Evolutionary conservation across 2,888 invertebrate genomes (phyloP).

Genomic region (Drosophila meridionalis): DNA sequence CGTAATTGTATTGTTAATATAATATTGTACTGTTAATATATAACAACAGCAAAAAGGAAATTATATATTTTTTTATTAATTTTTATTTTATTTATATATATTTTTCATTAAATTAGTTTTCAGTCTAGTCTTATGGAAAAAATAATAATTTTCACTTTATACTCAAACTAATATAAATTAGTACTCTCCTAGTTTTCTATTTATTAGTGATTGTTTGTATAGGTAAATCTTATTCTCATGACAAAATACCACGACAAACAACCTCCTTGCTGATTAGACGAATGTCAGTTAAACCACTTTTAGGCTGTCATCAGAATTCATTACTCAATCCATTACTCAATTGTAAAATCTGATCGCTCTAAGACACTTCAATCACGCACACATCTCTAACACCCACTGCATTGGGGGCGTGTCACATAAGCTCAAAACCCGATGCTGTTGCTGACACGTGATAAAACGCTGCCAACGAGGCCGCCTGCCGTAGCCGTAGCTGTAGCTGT

Average conservation of each 20-base stretch:
- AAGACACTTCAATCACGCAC: constrained; percentile 30
- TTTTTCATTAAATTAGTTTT: no score
- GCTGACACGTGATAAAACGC: constrained; percentile 80
- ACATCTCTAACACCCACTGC: constrained; percentile 40
- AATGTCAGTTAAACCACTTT: neutral
- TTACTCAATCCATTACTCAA: neutral
- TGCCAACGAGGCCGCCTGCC: constrained; percentile 53
- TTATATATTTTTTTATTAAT: no score
- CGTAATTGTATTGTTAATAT: no score
- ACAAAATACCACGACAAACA: neutral
- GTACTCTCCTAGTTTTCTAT: neutral
- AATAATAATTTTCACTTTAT: neutral
- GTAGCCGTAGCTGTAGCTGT: constrained; percentile 15
- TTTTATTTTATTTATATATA: no score
- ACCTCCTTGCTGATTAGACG: neutral
- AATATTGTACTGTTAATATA: no score
- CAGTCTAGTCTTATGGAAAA: no score
- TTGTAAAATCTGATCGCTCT: neutral
- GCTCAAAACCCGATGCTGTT: constrained; percentile 72
- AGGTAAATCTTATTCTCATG: neutral
- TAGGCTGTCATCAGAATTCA: neutral
- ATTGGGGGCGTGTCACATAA: constrained; percentile 49
- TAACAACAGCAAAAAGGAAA: no score
- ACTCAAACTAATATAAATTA: neutral
- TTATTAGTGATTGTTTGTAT: neutral